These are phyloP conservation scores for Digitonthophagus gazella DNA, from an alignment of 2,888 invertebrate genomes.

Conservation along the genomic window DNA sequence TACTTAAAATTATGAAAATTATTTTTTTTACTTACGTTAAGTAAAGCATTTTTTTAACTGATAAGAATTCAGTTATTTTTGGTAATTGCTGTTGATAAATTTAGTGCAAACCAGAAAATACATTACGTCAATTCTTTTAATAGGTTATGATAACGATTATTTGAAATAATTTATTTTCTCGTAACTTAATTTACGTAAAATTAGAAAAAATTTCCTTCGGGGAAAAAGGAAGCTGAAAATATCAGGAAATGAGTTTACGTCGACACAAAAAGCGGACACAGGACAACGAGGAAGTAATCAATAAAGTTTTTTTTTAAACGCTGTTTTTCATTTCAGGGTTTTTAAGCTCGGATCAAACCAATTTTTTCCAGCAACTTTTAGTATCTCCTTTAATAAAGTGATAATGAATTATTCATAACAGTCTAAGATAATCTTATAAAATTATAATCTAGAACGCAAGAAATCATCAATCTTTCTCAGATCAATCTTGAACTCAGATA, in stretches of 20 bases:
- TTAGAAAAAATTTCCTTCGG: background rate
- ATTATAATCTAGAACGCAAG: too few relatives aligned
- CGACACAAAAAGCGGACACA: background rate
- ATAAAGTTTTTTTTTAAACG: background rate
- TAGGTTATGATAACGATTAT: too few relatives aligned
- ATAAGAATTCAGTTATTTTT: background rate
- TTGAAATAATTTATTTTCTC: too few relatives aligned
- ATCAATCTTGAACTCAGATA: too few relatives aligned
- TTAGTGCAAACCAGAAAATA: background rate
- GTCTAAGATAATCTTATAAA: too few relatives aligned
- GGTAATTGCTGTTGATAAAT: background rate
- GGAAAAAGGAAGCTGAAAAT: background rate
- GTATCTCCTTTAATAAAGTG: background rate
- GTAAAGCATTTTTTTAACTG: too few relatives aligned
- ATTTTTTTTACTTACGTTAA: too few relatives aligned
- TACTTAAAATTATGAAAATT: too few relatives aligned
- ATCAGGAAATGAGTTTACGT: background rate
- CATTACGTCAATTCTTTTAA: background rate
- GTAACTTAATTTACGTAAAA: too few relatives aligned
- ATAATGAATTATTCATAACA: background rate
- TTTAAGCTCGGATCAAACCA: background rate
- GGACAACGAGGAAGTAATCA: background rate
- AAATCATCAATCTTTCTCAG: too few relatives aligned
- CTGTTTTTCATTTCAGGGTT: background rate
- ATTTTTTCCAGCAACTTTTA: background rate